Base-by-base conservation (phyloP, 2,113 vertebrate genomes). In the Sphaerodactylus townsendi region DNA sequence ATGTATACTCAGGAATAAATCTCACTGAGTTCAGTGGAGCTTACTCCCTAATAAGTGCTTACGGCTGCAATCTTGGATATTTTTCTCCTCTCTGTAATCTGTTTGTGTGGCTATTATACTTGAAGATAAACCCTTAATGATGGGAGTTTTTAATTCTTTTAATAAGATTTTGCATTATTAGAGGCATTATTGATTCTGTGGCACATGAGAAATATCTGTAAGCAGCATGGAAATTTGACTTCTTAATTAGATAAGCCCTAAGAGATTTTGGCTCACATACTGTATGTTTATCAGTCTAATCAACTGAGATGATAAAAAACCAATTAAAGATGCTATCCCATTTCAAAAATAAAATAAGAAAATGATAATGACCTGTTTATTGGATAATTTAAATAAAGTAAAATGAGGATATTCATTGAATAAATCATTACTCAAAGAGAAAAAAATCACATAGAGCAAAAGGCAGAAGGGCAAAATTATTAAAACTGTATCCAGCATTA, bases 181-280 rank as follows among this genome's bases (percentile, higher is more conserved):
- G 62, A 76, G 75, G 62, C 86, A 86, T 79, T 90, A 85, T 69
- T 93, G 86, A 93, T 88, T 90, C 88, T 77, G n/a, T 90, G 59
- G 79, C 85, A 88, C 76, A 69, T 53, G 35, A 90, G 56, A 53
- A 85, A 30, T 89, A 41, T 71, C 50, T 92, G 65, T 91, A 92
- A 94, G 86, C 87, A 93, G 75, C 65, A 77, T 59, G 75, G 87
- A 87, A 87, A 91, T 86, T 90, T 92, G 78, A 84, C 84, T 92
- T 90, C 69, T 88, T 92, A 91, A 93, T 93, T 89, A 90, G 80
- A 66, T 62, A 53, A 77, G 50, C 88, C 89, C 82, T 91, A 6
- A 71, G 85, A 92, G 89, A 91, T 7, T 87, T 88, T 73, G 56
- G 1, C 53, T 94, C 81, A 53, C 44, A 71, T 91, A 85, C 75